These are phyloP conservation scores for Tenualosa thibaudeaui DNA, from an alignment of 2,797 vertebrate genomes.

Conservation along the genomic window DNA sequence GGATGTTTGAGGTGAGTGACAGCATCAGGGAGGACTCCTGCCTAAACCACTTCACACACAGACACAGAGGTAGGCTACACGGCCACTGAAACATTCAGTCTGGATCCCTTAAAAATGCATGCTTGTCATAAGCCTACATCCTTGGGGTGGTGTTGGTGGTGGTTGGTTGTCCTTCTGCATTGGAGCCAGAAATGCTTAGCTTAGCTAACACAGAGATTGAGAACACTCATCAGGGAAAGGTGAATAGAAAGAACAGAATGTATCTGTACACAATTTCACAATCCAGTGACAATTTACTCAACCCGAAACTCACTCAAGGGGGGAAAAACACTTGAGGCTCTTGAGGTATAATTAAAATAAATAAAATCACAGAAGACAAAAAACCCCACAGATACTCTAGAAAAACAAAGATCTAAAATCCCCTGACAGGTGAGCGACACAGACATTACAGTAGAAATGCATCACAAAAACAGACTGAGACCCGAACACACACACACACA, in stretches of 20 bases:
- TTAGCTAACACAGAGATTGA: not conserved
- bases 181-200: not conserved
- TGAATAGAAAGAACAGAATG: not conserved
- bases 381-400: not conserved
- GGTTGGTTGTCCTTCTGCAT: not conserved
- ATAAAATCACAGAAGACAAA: not conserved
- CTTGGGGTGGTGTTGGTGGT: not conserved
- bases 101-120: too few relatives aligned
- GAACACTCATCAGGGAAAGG: not conserved
- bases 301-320: not conserved
- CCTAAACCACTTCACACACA: constrained; percentile 67
- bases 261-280: not conserved
- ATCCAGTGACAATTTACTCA: not conserved
- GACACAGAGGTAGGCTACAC: constrained; percentile 9
- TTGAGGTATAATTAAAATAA: not conserved
- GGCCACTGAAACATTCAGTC: too few relatives aligned
- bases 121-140: constrained; percentile 9
- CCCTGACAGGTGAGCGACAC: not conserved
- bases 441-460: not conserved
- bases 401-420: constrained; percentile 8
- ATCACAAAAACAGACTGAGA: not conserved
- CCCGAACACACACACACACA: not conserved
- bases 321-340: not conserved
- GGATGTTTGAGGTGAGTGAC: constrained; percentile 72
- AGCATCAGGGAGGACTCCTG: constrained; percentile 54